A percentile compares a stretch with the other conserved stretches of the same genome.
Evolutionary conservation across 2,888 invertebrate species (phyloP).

Genomic region (Furcula furcula): DNA sequence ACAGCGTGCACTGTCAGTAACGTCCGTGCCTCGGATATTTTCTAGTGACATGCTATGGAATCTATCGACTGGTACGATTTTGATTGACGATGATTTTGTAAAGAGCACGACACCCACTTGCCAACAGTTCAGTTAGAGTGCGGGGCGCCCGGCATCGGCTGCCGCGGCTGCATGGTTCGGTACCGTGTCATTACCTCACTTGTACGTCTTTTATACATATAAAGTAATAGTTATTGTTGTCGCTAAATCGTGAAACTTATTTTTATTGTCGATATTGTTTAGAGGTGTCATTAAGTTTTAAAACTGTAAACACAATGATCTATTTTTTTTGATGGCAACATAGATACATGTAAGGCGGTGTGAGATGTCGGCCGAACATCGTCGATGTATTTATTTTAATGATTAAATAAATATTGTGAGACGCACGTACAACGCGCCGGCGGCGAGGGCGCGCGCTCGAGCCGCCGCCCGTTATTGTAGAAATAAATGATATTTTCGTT

Average conservation of each 20-base stretch:
- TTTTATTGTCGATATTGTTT: conserved; percentile 66
- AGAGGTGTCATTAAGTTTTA: conserved; percentile 62
- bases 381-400: conserved; percentile 71
- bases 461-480: conserved; percentile 71
- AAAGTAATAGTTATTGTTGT: conserved; percentile 70
- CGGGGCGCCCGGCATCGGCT: conserved; percentile 46
- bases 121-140: conserved; percentile 54
- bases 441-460: conserved; percentile 43
- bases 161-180: conserved; percentile 47
- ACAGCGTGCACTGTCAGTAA: too few species aligned
- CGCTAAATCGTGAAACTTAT: conserved; percentile 66
- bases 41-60: too few species aligned
- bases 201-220: conserved; percentile 63
- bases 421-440: conserved; percentile 65
- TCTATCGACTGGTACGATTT: too few species aligned
- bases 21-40: too few species aligned
- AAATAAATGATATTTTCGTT: conserved; percentile 82
- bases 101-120: conserved; percentile 10
- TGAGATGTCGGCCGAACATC: conserved; percentile 53
- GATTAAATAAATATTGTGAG: conserved; percentile 74
- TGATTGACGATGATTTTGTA: too few species aligned
- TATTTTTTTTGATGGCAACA: conserved; percentile 67
- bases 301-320: conserved; percentile 52
- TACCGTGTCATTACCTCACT: conserved; percentile 76
- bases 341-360: conserved; percentile 65